Evolutionary conservation across 2,888 invertebrate species (phyloP).

Genomic region (Coenonympha glycerion): DNA sequence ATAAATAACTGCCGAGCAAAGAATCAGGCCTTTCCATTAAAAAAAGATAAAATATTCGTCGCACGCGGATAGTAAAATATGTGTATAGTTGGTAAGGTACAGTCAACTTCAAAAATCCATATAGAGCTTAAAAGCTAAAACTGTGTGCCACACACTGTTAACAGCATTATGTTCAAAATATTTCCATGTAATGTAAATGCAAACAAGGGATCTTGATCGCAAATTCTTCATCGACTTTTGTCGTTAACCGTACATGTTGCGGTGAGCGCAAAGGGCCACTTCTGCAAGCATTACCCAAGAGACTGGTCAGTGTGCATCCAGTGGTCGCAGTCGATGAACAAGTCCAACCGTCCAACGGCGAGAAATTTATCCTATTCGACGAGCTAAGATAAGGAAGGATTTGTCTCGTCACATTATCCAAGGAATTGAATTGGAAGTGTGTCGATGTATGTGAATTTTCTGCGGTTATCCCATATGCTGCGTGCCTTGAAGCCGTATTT

Average conservation of each 20-base stretch:
- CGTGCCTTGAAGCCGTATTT: slow-evolving; percentile 62
- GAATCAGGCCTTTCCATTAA: too few relatives aligned
- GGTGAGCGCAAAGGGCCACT: slow-evolving; percentile 60
- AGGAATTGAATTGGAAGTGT: slow-evolving; percentile 59
- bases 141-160: too few relatives aligned
- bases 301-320: slow-evolving; percentile 43
- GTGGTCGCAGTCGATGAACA: slow-evolving; percentile 49
- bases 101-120: too few relatives aligned
- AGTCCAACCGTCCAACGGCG: slow-evolving; percentile 42
- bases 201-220: too few relatives aligned
- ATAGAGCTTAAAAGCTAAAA: too few relatives aligned
- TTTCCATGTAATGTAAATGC: too few relatives aligned
- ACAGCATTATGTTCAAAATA: too few relatives aligned
- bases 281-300: slow-evolving; percentile 60
- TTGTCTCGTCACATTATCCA: slow-evolving; percentile 60
- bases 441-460: slow-evolving; percentile 58
- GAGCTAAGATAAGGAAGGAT: slow-evolving; percentile 46
- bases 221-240: too few relatives aligned
- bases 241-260: slow-evolving; percentile 66
- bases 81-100: slow-evolving; percentile 69
- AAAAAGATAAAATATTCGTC: background rate
- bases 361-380: slow-evolving; percentile 44
- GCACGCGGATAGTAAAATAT: slow-evolving; percentile 50
- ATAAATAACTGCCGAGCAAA: too few relatives aligned
- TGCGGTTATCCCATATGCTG: slow-evolving; percentile 59